A percentile compares a stretch with the other conserved stretches of the same genome.
phyloP scores from a whole-genome alignment of 1,140 invertebrate species.

The Heliconius nattereri region DNA sequence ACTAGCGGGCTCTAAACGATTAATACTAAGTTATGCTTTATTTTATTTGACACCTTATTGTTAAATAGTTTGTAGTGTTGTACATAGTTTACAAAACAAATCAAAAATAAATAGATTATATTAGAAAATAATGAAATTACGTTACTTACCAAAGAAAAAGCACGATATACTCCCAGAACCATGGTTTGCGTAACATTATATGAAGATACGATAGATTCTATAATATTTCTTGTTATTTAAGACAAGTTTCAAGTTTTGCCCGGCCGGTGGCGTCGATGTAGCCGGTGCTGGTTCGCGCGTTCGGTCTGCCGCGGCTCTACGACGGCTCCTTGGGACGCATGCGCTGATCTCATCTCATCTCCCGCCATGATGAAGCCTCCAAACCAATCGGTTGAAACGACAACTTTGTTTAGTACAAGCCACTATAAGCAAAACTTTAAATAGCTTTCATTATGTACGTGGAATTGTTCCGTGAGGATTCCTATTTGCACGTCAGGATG shows the following conservation, averaged over 20 bases:
- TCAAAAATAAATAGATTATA: background rate
- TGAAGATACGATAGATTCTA: background rate
- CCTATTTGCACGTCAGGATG: background rate
- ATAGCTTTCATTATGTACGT: conserved; percentile 26
- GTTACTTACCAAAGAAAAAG: conserved; percentile 17
- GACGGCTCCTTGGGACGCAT: conserved; percentile 44
- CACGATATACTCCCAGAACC: background rate
- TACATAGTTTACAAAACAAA: background rate
- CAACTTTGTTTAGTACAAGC: conserved; percentile 25
- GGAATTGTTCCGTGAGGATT: background rate
- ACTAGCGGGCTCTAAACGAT: background rate
- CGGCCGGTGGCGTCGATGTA: conserved; percentile 43
- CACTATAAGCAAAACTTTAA: conserved; percentile 37
- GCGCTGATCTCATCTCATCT: conserved; percentile 37
- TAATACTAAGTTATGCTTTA: background rate
- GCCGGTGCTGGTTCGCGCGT: conserved; percentile 49
- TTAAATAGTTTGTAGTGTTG: background rate
- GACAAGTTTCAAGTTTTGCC: conserved; percentile 25
- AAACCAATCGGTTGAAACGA: conserved; percentile 37
- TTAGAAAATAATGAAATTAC: background rate
- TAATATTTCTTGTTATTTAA: background rate
- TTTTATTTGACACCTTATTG: background rate
- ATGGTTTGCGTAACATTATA: background rate
- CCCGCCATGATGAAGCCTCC: conserved; percentile 8
- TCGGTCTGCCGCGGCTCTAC: conserved; percentile 41